Evolutionary conservation across 2,797 vertebrate species (phyloP).

Genomic region (Scarus forsteni): DNA sequence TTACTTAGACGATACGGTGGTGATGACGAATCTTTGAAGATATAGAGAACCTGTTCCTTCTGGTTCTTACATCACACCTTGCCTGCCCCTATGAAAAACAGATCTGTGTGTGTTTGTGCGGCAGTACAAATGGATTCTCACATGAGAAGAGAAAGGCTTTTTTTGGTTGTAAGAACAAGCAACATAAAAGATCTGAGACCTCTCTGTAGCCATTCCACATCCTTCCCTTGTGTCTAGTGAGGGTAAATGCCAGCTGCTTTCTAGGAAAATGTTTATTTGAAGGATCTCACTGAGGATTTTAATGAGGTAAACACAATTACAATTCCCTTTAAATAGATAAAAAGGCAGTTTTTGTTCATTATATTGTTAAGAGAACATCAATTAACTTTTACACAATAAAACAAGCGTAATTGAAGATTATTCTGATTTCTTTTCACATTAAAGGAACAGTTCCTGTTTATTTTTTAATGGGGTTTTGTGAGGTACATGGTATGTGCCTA

Average conservation of each 20-base stretch:
- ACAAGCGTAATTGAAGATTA: neutral
- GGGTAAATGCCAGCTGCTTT: conserved; percentile 51
- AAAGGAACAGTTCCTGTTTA: too few species aligned
- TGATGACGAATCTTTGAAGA: conserved; percentile 61
- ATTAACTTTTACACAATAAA: neutral
- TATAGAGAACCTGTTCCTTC: conserved; percentile 42
- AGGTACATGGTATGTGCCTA: too few species aligned
- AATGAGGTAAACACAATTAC: conserved; percentile 6
- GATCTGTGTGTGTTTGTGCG: conserved; percentile 7
- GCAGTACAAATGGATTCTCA: conserved; percentile 34
- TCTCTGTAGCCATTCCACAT: conserved; percentile 47
- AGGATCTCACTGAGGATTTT: conserved; percentile 21
- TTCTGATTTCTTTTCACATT: too few species aligned
- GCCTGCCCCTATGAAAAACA: conserved; percentile 35
- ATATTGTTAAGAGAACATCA: conserved; percentile 2
- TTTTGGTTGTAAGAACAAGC: conserved; percentile 15
- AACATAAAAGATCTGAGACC: conserved; percentile 40
- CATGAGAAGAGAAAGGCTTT: conserved; percentile 38
- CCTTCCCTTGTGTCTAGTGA: conserved; percentile 30
- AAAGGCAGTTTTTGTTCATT: neutral
- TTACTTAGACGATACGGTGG: conserved; percentile 47
- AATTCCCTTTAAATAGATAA: neutral
- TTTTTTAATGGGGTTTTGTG: too few species aligned
- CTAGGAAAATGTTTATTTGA: conserved; percentile 9
- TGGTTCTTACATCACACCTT: conserved; percentile 46